Evolutionary conservation across 2,888 invertebrate species (phyloP), one percentile per base, ranked within the genome.

Genomic region (Cerceris ruficornis): DNA sequence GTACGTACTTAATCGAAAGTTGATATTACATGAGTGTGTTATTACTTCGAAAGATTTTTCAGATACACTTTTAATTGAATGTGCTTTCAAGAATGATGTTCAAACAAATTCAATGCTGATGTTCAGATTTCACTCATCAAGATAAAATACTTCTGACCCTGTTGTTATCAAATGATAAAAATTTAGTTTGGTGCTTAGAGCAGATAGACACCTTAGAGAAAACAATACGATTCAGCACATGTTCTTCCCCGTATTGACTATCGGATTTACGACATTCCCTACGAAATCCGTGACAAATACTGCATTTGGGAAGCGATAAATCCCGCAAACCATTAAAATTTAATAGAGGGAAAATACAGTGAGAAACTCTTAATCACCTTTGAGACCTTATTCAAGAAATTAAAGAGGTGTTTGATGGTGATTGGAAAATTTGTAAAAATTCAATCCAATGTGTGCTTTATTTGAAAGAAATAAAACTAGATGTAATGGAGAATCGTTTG

Each of bases 111-210:
- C 9, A 46, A 46, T 46, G 5, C 2, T 11, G 46, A 8, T 46
- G 13, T 52, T n/a, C 5, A 52, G 8, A 11, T 4, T 46, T 11
- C 59, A 59, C n/a, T 6, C 11, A 43, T 6, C 8, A 41, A 15
- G 13, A 39, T 39, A 39, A 59, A 42, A 41, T 11, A 59, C n/a
- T n/a, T 5, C 0, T n/a, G 15, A 52, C 13, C 59, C 8, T 46
- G 13, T 14, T 14, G 14, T 60, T 17, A 46, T 60, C 42, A n/a
- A 14, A 8, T 28, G 60, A 60, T 60, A 46, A 60, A 60, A 46
- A 9, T 60, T 60, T 60, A 8, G 11, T 46, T 15, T 15, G 46
- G 7, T 60, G 15, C 8, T 46, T n/a, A 60, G 60, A 60, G 46
- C 17, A 11, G 60, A 60, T 60, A 60, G 46, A 43, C 15, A 14